Evolutionary conservation across 2,113 vertebrate species (phyloP).

Genomic region (Piaya cayana): DNA sequence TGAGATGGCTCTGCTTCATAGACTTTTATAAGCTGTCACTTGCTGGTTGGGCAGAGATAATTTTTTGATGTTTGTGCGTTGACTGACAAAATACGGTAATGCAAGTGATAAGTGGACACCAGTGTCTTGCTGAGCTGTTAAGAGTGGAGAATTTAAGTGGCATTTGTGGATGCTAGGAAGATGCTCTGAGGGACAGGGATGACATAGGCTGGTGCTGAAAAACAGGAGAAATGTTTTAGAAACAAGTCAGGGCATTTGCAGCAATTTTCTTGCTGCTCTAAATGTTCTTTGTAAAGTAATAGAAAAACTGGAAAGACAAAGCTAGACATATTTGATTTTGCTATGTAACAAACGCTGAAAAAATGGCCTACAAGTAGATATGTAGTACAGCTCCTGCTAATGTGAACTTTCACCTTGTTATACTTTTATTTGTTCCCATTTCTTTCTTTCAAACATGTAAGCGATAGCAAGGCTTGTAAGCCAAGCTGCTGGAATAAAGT

Average conservation of each 20-base stretch:
- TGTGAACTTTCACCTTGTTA: not conserved
- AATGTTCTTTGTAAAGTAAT: not conserved
- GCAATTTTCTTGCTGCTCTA: not conserved
- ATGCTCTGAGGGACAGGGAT: not conserved
- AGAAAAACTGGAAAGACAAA: not conserved
- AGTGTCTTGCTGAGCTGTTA: not conserved
- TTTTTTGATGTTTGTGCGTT: not conserved
- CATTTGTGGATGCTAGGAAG: not conserved
- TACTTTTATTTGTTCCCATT: conserved; percentile 27
- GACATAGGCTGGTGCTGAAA: not conserved
- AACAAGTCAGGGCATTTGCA: not conserved
- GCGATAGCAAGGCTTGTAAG: conserved; percentile 56
- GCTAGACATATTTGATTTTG: not conserved
- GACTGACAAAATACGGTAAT: not conserved
- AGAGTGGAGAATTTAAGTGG: not conserved
- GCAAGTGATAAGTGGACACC: not conserved
- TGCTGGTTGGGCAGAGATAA: not conserved
- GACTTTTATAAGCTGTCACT: not conserved
- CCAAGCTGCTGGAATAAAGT: conserved; percentile 48
- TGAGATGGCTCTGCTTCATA: not conserved
- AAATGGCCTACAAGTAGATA: not conserved
- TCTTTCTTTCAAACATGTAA: conserved; percentile 38
- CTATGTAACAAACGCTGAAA: not conserved
- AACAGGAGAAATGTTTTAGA: not conserved
- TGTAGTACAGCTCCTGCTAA: not conserved